Conservation (phyloP, 2,888 invertebrate species). For the Meganola albula region DNA sequence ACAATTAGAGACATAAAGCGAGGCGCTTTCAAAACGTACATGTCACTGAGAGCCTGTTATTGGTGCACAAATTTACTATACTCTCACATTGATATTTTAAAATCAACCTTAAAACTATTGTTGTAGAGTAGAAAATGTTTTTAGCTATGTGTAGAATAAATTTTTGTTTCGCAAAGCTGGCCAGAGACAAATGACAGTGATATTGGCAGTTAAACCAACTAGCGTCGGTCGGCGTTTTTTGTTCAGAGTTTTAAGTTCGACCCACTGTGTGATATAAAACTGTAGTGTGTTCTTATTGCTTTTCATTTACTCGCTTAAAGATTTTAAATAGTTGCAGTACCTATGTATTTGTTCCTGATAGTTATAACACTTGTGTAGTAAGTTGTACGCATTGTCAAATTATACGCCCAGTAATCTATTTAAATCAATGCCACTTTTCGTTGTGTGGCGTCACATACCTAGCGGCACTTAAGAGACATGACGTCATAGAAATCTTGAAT, state of each 20-base stretch:
- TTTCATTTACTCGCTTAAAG: slow-evolving; percentile 10
- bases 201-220: slow-evolving; percentile 58
- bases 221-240: slow-evolving; percentile 37
- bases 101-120: slow-evolving; percentile 18
- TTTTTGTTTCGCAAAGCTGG: slow-evolving; percentile 40
- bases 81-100: slow-evolving; percentile 1
- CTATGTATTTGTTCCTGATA: too few species aligned
- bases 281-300: slow-evolving; percentile 26
- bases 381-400: too few species aligned
- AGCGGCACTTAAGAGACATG: too few species aligned
- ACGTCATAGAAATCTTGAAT: too few species aligned
- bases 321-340: too few species aligned
- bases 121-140: slow-evolving; percentile 22
- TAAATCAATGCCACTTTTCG: too few species aligned
- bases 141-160: slow-evolving; percentile 21
- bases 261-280: slow-evolving; percentile 31
- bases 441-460: too few species aligned
- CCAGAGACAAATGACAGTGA: slow-evolving; percentile 57
- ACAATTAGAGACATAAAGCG: slow-evolving; percentile 51
- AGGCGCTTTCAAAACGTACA: slow-evolving; percentile 46
- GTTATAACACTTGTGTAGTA: too few species aligned
- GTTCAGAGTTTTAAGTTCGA: slow-evolving; percentile 37
- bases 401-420: too few species aligned
- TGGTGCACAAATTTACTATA: slow-evolving; percentile 32
- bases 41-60: slow-evolving; percentile 51